Conservation (phyloP, 2,888 invertebrate species). For the Tetramorium bicarinatum region DNA sequence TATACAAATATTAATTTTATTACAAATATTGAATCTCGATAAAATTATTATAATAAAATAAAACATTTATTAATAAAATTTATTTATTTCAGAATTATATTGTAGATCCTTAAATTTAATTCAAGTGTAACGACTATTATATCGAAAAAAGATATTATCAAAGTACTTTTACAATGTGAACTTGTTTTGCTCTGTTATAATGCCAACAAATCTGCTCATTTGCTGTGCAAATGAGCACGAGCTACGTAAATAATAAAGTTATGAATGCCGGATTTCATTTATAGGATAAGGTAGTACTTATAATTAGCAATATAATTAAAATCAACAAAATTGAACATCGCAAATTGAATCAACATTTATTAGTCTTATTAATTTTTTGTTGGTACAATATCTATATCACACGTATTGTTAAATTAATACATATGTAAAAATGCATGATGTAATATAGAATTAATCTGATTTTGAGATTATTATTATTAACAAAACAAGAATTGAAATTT, state of each 20-base stretch:
- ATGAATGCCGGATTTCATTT: conserved; percentile 17
- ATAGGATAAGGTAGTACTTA: conserved; percentile 16
- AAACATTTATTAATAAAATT: background rate
- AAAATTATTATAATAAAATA: background rate
- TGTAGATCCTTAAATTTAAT: background rate
- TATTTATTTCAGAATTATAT: conserved; percentile 12
- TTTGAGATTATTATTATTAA: conserved; percentile 5
- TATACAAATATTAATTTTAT: background rate
- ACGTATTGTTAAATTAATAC: no score
- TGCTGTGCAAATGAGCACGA: no score
- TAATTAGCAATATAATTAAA: conserved; percentile 32
- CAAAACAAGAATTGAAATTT: background rate
- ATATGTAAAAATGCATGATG: background rate
- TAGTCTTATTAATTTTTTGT: conserved; percentile 13
- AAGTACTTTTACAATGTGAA: background rate
- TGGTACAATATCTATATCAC: background rate
- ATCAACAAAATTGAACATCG: background rate
- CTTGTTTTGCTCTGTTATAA: background rate
- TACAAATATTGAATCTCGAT: background rate
- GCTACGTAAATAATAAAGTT: conserved; percentile 12
- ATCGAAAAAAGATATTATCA: background rate
- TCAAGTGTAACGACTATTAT: background rate
- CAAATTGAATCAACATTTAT: conserved; percentile 9
- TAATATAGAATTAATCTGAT: conserved; percentile 6
- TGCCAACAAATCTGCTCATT: conserved; percentile 8